Percentiles rank a stretch among this genome's conserved stretches.
phyloP scores from a whole-genome alignment of 1,140 invertebrate species.

The Eufriesea mexicana region DNA sequence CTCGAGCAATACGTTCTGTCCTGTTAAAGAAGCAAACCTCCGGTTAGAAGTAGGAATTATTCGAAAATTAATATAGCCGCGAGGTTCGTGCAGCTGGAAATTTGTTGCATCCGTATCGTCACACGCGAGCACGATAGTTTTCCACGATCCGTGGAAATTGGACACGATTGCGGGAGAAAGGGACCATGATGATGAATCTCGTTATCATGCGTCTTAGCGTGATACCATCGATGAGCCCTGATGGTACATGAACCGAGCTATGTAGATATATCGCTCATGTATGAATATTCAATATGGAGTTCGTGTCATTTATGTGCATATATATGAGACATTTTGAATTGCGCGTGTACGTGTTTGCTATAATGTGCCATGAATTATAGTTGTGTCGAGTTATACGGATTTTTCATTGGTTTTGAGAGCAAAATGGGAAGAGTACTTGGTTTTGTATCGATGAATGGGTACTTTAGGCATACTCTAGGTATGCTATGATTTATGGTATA shows the following conservation, averaged over 20 bases:
- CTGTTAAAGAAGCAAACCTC: background rate
- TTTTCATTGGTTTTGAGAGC: too few relatives aligned
- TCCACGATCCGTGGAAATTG: background rate
- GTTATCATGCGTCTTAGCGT: background rate
- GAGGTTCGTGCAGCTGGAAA: background rate
- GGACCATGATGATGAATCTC: background rate
- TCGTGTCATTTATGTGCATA: too few relatives aligned
- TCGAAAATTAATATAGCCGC: slow-evolving; percentile 21
- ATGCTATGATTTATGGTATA: too few relatives aligned
- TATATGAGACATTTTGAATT: too few relatives aligned
- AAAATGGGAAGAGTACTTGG: too few relatives aligned
- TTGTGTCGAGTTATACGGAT: too few relatives aligned
- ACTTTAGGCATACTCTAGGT: too few relatives aligned
- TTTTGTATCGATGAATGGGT: too few relatives aligned
- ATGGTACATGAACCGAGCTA: background rate
- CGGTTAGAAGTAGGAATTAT: background rate
- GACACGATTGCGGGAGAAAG: background rate
- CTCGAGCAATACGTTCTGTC: background rate
- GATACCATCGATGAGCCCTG: slow-evolving; percentile 7
- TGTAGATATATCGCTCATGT: background rate
- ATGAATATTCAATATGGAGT: background rate
- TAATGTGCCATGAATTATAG: too few relatives aligned
- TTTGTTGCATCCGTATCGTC: background rate
- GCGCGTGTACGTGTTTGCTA: too few relatives aligned
- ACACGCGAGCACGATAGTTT: background rate